Evolutionary conservation across 2,888 invertebrate genomes (phyloP), one percentile per base, ranked within the genome.

Genomic region (Nymphalis urticae): DNA sequence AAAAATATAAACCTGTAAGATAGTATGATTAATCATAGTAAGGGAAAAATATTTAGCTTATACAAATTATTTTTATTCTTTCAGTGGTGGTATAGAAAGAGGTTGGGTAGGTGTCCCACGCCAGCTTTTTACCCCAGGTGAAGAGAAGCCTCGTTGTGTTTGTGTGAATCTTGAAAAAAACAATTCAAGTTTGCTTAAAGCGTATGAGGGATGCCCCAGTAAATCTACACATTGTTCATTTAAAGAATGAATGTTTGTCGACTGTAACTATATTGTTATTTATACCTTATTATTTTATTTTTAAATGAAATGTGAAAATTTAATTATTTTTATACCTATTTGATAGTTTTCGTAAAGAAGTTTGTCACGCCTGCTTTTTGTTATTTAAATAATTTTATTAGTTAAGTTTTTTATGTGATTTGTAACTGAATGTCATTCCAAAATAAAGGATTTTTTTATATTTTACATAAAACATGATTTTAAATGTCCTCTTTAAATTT

Each of bases 51-150:
- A 13, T 42, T 13, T 13, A 42, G 3, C 42, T 42, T 13, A 42
- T 4, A 13, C 13, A 42, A 13, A 13, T 53, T 53, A 13, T 13
- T 24, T 13, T 24, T 27, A 24, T 53, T 60, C n/a, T 62, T 71
- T 53, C 85, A 98, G 99, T 93, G 99, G 99, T 65, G 98, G 98
- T 27, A 94, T 98, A 62, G 90, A 94, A 64, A 94, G 99, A 77
- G 92, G 95, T 71, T 99, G 99, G 99, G 89, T 93, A 19, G 99
- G 99, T 21, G 95, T 97, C 58, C 99, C 99, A 0, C 94, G 98
- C 72, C 95, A 96, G 85, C 93, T 96, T 9, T 97, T 94, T 82
- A 94, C 95, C 72, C 95, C 96, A 19, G 95, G 95, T 0, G 92
- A 94, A 6, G 90, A 94, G 56, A 88, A 93, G 19, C 94, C 95